Conservation (phyloP, 1,140 invertebrate species). For the Lordiphosa collinella region DNA sequence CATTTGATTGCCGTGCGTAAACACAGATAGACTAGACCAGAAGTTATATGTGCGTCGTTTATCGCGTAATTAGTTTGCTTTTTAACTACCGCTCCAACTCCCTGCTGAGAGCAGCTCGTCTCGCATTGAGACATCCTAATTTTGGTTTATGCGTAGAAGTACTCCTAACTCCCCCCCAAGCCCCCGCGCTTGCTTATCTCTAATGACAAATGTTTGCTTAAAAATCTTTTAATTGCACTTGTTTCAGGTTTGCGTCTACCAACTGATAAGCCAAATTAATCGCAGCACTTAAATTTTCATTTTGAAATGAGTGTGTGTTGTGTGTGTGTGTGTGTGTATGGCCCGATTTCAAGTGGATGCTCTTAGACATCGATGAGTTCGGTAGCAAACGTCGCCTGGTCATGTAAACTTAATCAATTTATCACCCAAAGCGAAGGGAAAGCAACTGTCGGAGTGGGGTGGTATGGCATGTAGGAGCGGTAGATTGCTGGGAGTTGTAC, state of each 20-base stretch:
- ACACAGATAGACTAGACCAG: conserved; percentile 10
- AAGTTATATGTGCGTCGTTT: conserved; percentile 32
- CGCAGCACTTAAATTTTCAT: conserved; percentile 77
- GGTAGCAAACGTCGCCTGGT: conserved; percentile 14
- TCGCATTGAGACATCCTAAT: conserved; percentile 67
- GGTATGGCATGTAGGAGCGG: background rate
- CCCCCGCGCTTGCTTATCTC: conserved; percentile 44
- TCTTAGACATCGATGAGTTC: conserved; percentile 4
- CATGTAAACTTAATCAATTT: conserved; percentile 72
- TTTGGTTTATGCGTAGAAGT: conserved; percentile 62
- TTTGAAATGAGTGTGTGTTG: conserved; percentile 42
- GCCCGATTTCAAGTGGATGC: conserved; percentile 30
- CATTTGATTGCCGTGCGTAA: conserved; percentile 54
- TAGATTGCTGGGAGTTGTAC: conserved; percentile 21
- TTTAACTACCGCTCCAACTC: background rate
- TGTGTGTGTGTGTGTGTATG: conserved; percentile 9
- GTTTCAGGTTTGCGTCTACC: conserved; percentile 39
- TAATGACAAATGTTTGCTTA: conserved; percentile 77
- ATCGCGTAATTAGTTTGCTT: conserved; percentile 71
- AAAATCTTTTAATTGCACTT: conserved; percentile 78
- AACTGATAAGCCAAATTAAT: conserved; percentile 75
- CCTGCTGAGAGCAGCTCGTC: background rate
- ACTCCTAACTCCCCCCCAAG: background rate
- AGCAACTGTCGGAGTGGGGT: background rate
- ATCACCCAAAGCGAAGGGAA: conserved; percentile 22